Conservation (phyloP, 2,113 vertebrate species). For the Oreochromis tanganicae region DNA sequence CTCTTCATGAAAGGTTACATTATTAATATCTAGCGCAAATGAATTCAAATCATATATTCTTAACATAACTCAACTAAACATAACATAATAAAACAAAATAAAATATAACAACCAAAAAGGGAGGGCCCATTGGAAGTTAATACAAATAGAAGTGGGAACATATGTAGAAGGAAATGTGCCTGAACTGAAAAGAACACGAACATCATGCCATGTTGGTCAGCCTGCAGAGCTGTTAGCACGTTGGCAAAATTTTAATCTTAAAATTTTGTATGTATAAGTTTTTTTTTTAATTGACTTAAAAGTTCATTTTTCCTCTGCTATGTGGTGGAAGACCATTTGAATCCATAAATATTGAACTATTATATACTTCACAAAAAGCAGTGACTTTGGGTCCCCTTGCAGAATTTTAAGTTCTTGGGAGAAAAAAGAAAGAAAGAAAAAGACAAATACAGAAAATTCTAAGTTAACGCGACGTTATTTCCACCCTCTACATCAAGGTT, state of each 20-base stretch:
- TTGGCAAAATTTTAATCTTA: background rate
- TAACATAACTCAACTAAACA: background rate
- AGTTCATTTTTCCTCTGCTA: fast-evolving
- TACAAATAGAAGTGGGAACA: background rate
- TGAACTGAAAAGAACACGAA: background rate
- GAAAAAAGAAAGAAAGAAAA: background rate
- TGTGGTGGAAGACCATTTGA: fast-evolving
- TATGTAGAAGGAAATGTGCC: background rate
- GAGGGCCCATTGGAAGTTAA: background rate
- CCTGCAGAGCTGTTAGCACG: no score
- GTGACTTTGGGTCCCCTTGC: background rate
- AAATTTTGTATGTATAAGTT: background rate
- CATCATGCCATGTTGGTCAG: background rate
- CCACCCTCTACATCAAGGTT: background rate
- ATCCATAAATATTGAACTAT: background rate
- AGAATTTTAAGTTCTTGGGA: background rate
- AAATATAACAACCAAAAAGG: background rate
- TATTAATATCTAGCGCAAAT: fast-evolving
- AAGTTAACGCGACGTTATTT: background rate
- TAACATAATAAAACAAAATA: background rate
- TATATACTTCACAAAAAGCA: background rate
- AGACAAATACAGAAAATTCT: background rate
- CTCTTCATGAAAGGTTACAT: background rate
- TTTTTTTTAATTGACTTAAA: background rate
- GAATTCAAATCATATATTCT: background rate